Conservation (phyloP, 2,113 vertebrate genomes). For the Electrona antarctica region DNA sequence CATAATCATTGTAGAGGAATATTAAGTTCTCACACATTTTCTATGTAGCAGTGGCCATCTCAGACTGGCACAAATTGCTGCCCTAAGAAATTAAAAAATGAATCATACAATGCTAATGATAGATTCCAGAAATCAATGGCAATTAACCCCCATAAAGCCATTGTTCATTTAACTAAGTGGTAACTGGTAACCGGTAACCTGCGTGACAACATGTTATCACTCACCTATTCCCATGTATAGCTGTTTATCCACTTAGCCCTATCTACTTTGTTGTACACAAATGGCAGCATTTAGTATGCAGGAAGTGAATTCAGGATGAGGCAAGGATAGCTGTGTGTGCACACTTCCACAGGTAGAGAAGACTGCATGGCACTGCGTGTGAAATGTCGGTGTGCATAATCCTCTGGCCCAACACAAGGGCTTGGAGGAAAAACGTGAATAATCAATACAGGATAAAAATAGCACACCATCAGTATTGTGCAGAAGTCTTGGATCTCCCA, state of each 20-base stretch:
- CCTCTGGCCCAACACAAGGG: constrained; percentile 43
- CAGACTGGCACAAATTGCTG: too few relatives aligned
- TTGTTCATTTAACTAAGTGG: too few relatives aligned
- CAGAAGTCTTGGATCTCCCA: not conserved
- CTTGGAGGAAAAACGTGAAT: constrained; percentile 27
- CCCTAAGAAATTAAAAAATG: too few relatives aligned
- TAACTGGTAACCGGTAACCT: too few relatives aligned
- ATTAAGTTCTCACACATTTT: too few relatives aligned
- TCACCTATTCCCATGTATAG: constrained; percentile 11
- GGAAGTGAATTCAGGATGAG: constrained; percentile 14
- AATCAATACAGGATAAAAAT: not conserved
- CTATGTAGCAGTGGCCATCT: too few relatives aligned
- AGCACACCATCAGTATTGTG: not conserved
- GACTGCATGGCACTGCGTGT: constrained; percentile 29
- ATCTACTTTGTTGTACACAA: too few relatives aligned
- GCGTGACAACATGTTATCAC: not conserved
- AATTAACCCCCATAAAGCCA: too few relatives aligned
- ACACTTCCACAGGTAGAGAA: constrained; percentile 26
- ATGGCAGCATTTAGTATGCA: constrained; percentile 29
- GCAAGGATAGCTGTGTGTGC: constrained; percentile 49
- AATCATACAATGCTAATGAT: too few relatives aligned
- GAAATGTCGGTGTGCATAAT: constrained; percentile 64
- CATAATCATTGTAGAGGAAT: too few relatives aligned
- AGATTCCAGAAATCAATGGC: too few relatives aligned
- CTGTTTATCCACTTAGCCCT: constrained; percentile 17